Evolutionary conservation across 2,797 vertebrate genomes (phyloP).

Genomic region (Chromobotia macracanthus): DNA sequence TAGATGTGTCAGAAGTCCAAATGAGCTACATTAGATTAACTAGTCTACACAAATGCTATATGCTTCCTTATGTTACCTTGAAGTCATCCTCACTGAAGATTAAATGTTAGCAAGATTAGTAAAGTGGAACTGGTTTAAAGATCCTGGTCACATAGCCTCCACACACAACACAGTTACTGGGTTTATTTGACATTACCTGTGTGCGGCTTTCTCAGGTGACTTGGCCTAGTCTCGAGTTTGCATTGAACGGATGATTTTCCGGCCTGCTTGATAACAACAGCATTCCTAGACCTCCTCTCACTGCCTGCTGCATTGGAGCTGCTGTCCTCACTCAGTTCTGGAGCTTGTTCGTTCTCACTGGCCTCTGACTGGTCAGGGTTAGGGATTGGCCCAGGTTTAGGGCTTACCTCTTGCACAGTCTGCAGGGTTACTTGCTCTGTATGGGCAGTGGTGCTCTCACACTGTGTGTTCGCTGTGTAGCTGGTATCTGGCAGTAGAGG

Average conservation of each 20-base stretch:
- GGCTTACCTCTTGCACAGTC: slow-evolving; percentile 59
- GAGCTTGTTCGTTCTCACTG: slow-evolving; percentile 70
- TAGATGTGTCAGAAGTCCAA: neutral
- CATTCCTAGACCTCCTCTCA: slow-evolving; percentile 69
- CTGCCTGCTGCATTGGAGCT: slow-evolving; percentile 72
- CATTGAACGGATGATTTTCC: slow-evolving; percentile 70
- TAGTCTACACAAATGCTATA: neutral
- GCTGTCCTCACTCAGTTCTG: slow-evolving; percentile 70
- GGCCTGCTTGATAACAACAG: slow-evolving; percentile 69
- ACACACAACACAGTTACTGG: neutral
- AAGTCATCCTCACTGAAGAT: neutral
- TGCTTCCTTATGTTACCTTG: neutral
- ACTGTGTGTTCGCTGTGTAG: slow-evolving; percentile 49
- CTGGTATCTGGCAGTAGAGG: slow-evolving; percentile 68
- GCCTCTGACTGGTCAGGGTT: slow-evolving; percentile 66
- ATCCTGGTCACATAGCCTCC: neutral
- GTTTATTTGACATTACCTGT: slow-evolving; percentile 71
- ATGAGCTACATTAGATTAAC: neutral
- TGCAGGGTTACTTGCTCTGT: slow-evolving; percentile 70
- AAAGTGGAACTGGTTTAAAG: neutral
- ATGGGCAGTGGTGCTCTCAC: slow-evolving; percentile 67
- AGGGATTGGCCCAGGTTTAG: slow-evolving; percentile 22
- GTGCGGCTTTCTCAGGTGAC: slow-evolving; percentile 79
- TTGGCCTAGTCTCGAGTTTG: slow-evolving; percentile 75
- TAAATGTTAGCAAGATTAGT: neutral